phyloP scores from a whole-genome alignment of 2,797 vertebrate species.

The Tenualosa ilisha region DNA sequence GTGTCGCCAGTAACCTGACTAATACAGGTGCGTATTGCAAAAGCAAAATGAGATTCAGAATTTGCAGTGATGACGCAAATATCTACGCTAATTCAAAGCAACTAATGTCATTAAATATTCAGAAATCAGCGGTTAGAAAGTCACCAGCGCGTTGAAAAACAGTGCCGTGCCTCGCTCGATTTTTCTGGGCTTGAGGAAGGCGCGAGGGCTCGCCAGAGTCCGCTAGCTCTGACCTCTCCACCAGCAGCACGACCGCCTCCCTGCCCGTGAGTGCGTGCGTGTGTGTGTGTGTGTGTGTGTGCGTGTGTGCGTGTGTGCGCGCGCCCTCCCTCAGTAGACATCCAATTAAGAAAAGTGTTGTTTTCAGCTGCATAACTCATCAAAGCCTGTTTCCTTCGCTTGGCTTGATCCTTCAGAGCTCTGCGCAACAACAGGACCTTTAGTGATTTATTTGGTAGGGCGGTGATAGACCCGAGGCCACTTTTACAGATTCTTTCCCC shows the following conservation, averaged over 20 bases:
- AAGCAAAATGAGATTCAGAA: neutral
- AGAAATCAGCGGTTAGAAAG: neutral
- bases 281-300: neutral
- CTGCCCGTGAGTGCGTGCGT: neutral
- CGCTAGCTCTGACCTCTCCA: neutral
- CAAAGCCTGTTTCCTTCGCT: neutral
- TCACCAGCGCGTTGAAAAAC: neutral
- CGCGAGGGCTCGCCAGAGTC: neutral
- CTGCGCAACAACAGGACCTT: neutral
- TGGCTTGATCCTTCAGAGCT: neutral
- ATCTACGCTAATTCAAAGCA: neutral
- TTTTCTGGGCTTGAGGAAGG: neutral
- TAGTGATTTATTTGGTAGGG: neutral
- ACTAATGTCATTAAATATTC: neutral
- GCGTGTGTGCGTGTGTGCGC: neutral
- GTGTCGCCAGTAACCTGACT: neutral
- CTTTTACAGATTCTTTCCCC: neutral
- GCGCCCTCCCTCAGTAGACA: neutral
- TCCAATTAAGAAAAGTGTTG: conserved; percentile 6
- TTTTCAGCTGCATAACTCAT: neutral
- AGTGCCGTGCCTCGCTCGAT: neutral
- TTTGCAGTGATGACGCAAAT: neutral
- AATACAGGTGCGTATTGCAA: neutral
- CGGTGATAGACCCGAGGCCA: neutral
- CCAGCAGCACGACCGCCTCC: neutral